A percentile compares a stretch with the other conserved stretches of the same genome.
Conservation (phyloP, 2,888 invertebrate genomes). For the Drosophila multiciliata region DNA sequence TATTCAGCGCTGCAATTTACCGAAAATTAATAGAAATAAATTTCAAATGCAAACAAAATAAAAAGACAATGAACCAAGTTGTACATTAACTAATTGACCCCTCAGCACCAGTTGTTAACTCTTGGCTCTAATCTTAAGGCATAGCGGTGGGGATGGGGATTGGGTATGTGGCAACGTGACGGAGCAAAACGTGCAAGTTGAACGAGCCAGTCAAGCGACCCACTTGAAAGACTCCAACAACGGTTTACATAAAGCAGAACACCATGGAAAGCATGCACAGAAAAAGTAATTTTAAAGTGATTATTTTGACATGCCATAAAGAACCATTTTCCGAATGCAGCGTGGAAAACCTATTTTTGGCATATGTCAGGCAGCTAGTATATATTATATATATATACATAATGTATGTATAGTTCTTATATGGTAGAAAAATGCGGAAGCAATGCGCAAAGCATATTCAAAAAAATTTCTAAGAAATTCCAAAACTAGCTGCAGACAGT, state of each 20-base stretch:
- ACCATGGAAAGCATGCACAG: conserved; percentile 7
- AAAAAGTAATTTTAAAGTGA: conserved; percentile 46
- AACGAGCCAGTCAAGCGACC: conserved; percentile 11
- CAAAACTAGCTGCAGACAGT: conserved; percentile 28
- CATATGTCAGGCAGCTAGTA: conserved; percentile 30
- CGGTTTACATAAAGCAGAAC: conserved; percentile 29
- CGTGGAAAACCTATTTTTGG: conserved; percentile 42
- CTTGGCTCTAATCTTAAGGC: background rate
- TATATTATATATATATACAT: background rate
- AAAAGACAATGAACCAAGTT: background rate
- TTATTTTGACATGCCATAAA: conserved; percentile 50
- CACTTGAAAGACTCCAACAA: conserved; percentile 35
- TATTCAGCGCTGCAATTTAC: background rate
- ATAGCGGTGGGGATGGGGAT: background rate
- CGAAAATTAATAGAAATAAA: background rate
- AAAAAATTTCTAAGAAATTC: conserved; percentile 14
- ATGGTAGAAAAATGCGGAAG: conserved; percentile 45
- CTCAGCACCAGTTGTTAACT: background rate
- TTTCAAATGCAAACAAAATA: background rate
- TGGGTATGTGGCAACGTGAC: conserved; percentile 6
- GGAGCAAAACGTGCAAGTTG: conserved; percentile 14
- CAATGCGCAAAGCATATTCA: conserved; percentile 9
- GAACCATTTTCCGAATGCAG: conserved; percentile 23
- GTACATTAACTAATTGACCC: background rate
- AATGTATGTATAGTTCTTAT: conserved; percentile 8